These are phyloP conservation scores for Tetragnatha montana DNA, from an alignment of 2,888 invertebrate genomes.

Conservation along the genomic window DNA sequence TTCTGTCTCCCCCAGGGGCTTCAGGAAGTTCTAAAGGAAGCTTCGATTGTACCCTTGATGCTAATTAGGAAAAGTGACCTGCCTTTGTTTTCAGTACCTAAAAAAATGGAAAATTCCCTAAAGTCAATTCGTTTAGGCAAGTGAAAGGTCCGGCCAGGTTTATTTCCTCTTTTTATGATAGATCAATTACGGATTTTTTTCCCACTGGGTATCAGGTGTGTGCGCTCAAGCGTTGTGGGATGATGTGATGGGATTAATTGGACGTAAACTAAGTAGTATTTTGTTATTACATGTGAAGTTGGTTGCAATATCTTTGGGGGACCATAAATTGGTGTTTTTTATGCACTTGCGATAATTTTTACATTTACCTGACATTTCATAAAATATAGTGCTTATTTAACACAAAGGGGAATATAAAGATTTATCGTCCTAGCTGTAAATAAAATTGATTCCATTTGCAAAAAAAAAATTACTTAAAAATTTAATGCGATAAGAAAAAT, in stretches of 20 bases:
- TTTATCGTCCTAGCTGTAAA: no score
- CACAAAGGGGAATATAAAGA: no score
- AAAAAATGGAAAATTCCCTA: neutral
- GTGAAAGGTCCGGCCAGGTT: neutral
- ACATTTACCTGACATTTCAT: no score
- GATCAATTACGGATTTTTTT: neutral
- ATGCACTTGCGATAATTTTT: no score
- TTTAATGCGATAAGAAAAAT: no score
- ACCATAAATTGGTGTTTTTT: no score
- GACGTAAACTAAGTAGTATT: neutral
- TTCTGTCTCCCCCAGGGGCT: neutral
- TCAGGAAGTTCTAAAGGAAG: neutral
- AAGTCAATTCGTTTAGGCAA: neutral
- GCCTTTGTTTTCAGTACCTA: neutral
- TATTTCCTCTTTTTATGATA: neutral
- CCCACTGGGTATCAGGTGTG: neutral
- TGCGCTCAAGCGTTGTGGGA: neutral
- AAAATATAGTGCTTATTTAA: no score
- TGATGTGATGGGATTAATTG: neutral
- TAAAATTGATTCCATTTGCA: no score
- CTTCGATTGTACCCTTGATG: neutral
- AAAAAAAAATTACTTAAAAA: no score
- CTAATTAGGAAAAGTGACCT: neutral
- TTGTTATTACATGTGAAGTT: no score
- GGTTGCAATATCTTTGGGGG: no score